Conservation (phyloP, 2,797 vertebrate species). For the Taeniopygia guttata region DNA sequence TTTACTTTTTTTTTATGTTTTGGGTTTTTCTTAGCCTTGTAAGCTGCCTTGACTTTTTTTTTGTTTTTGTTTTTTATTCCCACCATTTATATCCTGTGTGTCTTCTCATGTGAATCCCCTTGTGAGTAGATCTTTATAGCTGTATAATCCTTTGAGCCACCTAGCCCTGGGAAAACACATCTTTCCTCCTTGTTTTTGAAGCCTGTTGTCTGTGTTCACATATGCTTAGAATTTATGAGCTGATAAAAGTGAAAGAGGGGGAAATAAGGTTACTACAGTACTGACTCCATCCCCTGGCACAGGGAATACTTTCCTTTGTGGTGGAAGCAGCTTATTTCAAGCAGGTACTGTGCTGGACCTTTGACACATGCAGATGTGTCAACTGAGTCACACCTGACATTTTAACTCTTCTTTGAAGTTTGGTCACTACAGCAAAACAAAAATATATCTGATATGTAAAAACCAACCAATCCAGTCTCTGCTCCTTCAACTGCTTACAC, state of each 20-base stretch:
- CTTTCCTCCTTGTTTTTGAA: constrained; percentile 15
- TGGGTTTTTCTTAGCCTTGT: not conserved
- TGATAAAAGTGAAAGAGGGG: not conserved
- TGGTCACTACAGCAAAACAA: fast-evolving
- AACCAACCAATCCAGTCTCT: fast-evolving
- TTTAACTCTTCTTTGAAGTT: not conserved
- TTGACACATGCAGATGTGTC: not conserved
- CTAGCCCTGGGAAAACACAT: not conserved
- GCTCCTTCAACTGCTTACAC: constrained; percentile 48
- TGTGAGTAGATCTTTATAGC: not conserved
- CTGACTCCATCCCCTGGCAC: not conserved
- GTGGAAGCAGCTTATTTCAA: not conserved
- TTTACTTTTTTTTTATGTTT: not conserved
- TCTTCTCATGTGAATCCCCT: not conserved
- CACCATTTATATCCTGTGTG: not conserved
- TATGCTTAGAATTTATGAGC: not conserved
- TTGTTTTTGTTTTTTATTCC: not conserved
- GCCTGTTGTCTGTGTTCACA: not conserved
- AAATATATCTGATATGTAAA: not conserved
- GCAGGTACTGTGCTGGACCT: not conserved
- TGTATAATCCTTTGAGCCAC: not conserved
- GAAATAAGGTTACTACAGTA: not conserved
- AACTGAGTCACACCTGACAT: not conserved
- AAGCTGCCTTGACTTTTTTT: not conserved
- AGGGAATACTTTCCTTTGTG: not conserved